Percentiles rank a stretch among this genome's conserved stretches.
These are phyloP conservation scores for Acromyrmex echinatior DNA, from an alignment of 1,140 invertebrate species.

Conservation along the genomic window DNA sequence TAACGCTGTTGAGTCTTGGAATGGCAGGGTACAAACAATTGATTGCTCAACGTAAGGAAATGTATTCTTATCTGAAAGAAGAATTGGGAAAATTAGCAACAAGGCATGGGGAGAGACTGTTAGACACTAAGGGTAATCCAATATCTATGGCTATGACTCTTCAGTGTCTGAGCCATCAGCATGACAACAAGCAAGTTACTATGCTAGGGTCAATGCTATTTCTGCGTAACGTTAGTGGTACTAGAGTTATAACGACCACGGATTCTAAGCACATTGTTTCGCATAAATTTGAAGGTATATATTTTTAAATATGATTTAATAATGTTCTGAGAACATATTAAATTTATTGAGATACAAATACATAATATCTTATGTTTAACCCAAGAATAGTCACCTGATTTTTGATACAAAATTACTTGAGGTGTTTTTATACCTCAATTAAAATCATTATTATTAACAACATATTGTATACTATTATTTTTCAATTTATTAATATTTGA, in stretches of 20 bases:
- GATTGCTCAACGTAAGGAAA: conserved; percentile 89
- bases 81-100: conserved; percentile 89
- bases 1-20: conserved; percentile 93
- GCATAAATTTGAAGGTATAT: conserved; percentile 88
- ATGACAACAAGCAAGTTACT: conserved; percentile 86
- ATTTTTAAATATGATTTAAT: conserved; percentile 13
- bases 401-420: too few relatives aligned
- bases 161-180: conserved; percentile 83
- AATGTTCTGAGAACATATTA: not conserved
- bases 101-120: conserved; percentile 89
- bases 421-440: too few relatives aligned
- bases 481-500: too few relatives aligned
- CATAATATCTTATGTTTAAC: not conserved
- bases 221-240: conserved; percentile 90
- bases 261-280: conserved; percentile 88
- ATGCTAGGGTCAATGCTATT: conserved; percentile 92
- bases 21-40: conserved; percentile 90
- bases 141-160: conserved; percentile 91
- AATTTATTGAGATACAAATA: not conserved
- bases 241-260: conserved; percentile 88
- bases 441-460: too few relatives aligned
- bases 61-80: conserved; percentile 90
- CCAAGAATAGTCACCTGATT: too few relatives aligned
- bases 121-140: conserved; percentile 90
- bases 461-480: too few relatives aligned